Conservation (phyloP, 2,113 vertebrate genomes). For the Clarias gariepinus region DNA sequence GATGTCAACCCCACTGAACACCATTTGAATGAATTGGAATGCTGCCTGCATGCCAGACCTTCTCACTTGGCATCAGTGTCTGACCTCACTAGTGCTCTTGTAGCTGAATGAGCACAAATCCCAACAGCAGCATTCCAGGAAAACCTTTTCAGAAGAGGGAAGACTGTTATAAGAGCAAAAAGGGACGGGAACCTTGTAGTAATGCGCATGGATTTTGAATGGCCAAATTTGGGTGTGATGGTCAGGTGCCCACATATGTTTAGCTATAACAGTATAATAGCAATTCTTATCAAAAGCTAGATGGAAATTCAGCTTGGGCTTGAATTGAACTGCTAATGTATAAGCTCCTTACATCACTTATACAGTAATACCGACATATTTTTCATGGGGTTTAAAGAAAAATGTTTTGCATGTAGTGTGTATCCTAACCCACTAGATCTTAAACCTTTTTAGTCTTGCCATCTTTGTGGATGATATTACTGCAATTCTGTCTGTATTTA, state of each 20-base stretch:
- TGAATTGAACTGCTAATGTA: background rate
- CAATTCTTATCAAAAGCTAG: background rate
- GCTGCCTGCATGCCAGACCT: background rate
- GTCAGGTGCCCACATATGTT: background rate
- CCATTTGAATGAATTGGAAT: background rate
- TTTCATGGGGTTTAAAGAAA: background rate
- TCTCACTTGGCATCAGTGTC: background rate
- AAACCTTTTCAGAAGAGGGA: background rate
- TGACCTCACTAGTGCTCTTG: background rate
- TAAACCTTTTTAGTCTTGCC: background rate
- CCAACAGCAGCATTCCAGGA: background rate
- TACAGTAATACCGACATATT: background rate
- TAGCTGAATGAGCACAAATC: background rate
- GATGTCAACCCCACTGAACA: background rate
- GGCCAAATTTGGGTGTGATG: background rate
- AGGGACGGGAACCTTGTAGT: background rate
- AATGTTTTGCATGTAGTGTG: background rate
- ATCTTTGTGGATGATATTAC: background rate
- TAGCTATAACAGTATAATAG: background rate
- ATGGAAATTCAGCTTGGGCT: background rate
- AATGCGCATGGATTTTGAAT: background rate
- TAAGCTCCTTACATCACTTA: background rate
- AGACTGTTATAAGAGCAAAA: background rate
- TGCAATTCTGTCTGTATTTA: background rate
- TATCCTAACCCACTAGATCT: background rate